phyloP scores from a whole-genome alignment of 2,888 invertebrate genomes.

The Pteria penguin region DNA sequence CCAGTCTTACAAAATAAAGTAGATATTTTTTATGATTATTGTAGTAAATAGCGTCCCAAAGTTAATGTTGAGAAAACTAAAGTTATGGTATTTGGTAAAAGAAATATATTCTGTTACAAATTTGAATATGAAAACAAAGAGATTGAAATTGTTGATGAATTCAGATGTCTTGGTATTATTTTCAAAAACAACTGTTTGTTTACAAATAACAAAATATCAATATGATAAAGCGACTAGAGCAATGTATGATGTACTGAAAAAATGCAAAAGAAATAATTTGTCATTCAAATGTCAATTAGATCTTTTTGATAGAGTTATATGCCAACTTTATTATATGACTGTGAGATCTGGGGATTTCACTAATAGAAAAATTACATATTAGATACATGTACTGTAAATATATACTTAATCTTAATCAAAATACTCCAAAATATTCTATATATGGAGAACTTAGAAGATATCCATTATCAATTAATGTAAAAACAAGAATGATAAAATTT shows the following conservation, averaged over 20 bases:
- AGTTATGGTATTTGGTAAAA: constrained; percentile 8
- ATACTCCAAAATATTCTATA: too few relatives aligned
- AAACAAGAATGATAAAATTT: too few relatives aligned
- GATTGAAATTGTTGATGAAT: constrained; percentile 4
- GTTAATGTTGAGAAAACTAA: constrained; percentile 1
- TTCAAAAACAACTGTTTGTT: not conserved
- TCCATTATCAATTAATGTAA: too few relatives aligned
- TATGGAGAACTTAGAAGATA: too few relatives aligned
- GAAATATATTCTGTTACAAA: not conserved
- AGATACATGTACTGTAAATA: too few relatives aligned
- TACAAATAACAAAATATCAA: not conserved
- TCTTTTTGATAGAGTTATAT: constrained; percentile 6
- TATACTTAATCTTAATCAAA: too few relatives aligned
- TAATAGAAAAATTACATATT: too few relatives aligned
- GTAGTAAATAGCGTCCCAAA: too few relatives aligned
- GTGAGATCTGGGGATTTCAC: too few relatives aligned
- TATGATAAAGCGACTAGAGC: not conserved
- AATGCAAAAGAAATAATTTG: not conserved
- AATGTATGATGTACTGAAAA: constrained; percentile 10
- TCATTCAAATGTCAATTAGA: constrained; percentile 4
- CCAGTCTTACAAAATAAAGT: too few relatives aligned
- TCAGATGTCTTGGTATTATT: not conserved
- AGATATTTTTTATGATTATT: too few relatives aligned
- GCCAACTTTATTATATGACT: too few relatives aligned
- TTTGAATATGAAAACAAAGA: not conserved